Base-by-base conservation (phyloP, 2,113 vertebrate species). In the Actenoides hombroni region DNA sequence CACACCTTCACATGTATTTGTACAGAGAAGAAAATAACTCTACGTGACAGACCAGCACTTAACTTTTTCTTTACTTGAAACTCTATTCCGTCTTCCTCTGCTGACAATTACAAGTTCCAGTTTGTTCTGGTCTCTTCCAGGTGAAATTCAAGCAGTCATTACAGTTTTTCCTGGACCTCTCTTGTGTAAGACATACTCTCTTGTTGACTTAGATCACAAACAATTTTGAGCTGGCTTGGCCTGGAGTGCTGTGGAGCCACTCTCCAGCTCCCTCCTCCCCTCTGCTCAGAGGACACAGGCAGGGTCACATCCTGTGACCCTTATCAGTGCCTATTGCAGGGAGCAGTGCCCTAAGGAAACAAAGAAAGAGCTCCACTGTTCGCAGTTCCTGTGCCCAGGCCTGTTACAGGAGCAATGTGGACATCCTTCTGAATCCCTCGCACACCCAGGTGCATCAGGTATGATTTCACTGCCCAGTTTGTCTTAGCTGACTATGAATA, bases 261-360 rank as follows among this genome's bases (percentile, higher is more conserved):
- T 56, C 71, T 61, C 53, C 67, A 20, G 33, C 31, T 90, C n/a
- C n/a, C 73, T 87, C 51, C 68, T 56, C 6, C 49, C 23, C 35
- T 12, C 16, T 0, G 6, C 46, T 78, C 33, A 9, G 61, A 15
- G 49, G 28, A 57, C 3, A 4, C 1, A 4, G 64, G 49, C 63
- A 85, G 46, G 39, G 73, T 82, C 48, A 46, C 53, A 68, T 54
- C 70, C 88, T 31, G 48, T 2, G 0, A 12, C 14, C 46, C 35
- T 44, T 24, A 19, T 21, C 0, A 0, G 21, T 61, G 68, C 37
- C 37, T 10, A 2, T 39, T 5, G 19, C 0, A 0, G 39, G 21
- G 7, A 91, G 51, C 40, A 53, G 60, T 1, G 5, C n/a, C 16
- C 42, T 39, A 48, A 71, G 61, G n/a, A 3, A 56, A 54, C 11